These are phyloP conservation scores for Percina caprodes DNA, from an alignment of 2,113 vertebrate species.

Conservation along the genomic window DNA sequence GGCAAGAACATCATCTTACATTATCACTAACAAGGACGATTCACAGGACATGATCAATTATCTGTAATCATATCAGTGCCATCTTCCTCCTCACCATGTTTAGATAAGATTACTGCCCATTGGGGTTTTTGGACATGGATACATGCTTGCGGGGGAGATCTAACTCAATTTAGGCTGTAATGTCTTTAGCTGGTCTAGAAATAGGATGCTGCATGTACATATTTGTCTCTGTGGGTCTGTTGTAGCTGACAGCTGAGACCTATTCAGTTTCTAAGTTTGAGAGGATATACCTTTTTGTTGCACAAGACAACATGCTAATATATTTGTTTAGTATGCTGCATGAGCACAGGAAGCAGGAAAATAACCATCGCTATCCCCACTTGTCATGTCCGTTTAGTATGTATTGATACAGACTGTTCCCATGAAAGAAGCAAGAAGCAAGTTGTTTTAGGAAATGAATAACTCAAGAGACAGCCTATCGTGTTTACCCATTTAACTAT, in stretches of 20 bases:
- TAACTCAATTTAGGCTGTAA: conserved; percentile 80
- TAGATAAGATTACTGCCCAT: conserved; percentile 72
- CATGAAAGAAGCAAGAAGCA: conserved; percentile 11
- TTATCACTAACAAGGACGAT: conserved; percentile 64
- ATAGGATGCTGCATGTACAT: conserved; percentile 70
- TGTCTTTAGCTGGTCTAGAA: conserved; percentile 78
- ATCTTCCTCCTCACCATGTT: conserved; percentile 67
- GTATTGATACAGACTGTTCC: conserved; percentile 20
- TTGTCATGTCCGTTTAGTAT: conserved; percentile 38
- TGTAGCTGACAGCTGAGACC: conserved; percentile 57
- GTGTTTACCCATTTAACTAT: conserved; percentile 45
- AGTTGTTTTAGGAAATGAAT: conserved; percentile 50
- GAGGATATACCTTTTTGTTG: conserved; percentile 11
- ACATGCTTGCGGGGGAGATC: conserved; percentile 67
- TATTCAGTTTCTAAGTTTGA: conserved; percentile 9
- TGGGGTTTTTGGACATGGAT: conserved; percentile 73
- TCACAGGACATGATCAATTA: conserved; percentile 78
- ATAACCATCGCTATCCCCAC: conserved; percentile 11
- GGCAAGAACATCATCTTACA: conserved; percentile 63
- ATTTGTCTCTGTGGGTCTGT: conserved; percentile 61
- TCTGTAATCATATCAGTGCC: conserved; percentile 74
- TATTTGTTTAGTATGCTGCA: neutral
- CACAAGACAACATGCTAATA: neutral
- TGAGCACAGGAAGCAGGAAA: conserved; percentile 5
- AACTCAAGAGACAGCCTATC: conserved; percentile 55